Percentiles rank a stretch among this genome's conserved stretches.
Evolutionary conservation across 2,797 vertebrate genomes (phyloP).

Genomic region (Sylvia borin): DNA sequence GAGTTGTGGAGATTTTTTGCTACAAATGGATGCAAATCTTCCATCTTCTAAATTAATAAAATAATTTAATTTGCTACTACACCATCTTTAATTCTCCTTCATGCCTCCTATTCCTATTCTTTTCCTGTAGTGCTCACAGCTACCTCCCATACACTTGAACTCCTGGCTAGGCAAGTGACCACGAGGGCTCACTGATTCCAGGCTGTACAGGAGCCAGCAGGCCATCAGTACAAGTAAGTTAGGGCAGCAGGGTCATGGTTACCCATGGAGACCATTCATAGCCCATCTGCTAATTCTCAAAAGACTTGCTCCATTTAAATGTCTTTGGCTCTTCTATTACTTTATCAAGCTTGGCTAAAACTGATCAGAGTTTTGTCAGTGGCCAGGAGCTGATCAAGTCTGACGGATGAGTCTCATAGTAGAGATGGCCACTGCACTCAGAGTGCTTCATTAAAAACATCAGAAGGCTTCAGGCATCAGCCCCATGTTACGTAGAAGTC

Average conservation of each 20-base stretch:
- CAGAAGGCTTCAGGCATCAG: too few relatives aligned
- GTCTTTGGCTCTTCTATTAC: background rate
- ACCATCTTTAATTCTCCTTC: background rate
- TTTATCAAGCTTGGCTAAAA: background rate
- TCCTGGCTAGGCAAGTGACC: background rate
- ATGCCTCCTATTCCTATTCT: rapidly evolving
- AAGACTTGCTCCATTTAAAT: background rate
- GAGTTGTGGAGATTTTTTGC: background rate
- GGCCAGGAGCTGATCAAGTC: background rate
- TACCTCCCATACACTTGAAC: background rate
- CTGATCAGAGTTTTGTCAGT: background rate
- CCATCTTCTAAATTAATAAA: background rate
- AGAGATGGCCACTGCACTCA: too few relatives aligned
- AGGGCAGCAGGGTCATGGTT: background rate
- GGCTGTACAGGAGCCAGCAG: background rate
- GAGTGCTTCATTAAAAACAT: too few relatives aligned
- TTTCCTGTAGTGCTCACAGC: background rate
- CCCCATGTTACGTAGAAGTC: too few relatives aligned
- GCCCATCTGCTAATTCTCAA: background rate
- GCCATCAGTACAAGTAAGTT: background rate
- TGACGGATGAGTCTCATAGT: background rate
- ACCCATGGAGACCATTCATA: rapidly evolving
- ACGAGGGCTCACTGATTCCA: background rate
- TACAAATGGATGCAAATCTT: background rate
- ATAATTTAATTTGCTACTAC: background rate